A percentile compares a stretch with the other conserved stretches of the same genome.
phyloP scores from a whole-genome alignment of 2,888 invertebrate genomes.

The Tryphoninae sp. region DNA sequence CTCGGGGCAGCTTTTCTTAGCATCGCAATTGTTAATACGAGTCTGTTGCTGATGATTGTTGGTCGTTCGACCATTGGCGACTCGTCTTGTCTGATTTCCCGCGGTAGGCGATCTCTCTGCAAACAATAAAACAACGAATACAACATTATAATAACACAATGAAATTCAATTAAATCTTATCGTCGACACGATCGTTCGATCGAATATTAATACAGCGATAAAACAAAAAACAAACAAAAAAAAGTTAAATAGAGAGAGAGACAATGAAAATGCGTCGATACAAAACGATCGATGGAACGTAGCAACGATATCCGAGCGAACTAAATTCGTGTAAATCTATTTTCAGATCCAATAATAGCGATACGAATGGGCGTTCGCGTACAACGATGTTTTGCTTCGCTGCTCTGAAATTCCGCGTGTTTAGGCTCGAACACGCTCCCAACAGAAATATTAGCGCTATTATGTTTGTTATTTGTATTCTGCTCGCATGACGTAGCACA shows the following conservation, averaged over 20 bases:
- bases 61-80: slow-evolving; percentile 73
- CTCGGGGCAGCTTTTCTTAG: slow-evolving; percentile 75
- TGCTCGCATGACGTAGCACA: slow-evolving; percentile 23
- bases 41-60: slow-evolving; percentile 65
- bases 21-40: slow-evolving; percentile 75
- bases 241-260: background rate
- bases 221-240: background rate
- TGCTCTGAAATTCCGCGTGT: slow-evolving; percentile 24
- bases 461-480: slow-evolving; percentile 43
- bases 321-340: background rate
- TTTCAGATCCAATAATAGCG: background rate
- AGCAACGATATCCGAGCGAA: background rate
- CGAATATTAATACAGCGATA: background rate
- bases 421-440: background rate
- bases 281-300: background rate
- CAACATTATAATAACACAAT: background rate
- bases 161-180: background rate
- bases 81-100: slow-evolving; percentile 74
- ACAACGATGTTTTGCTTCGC: slow-evolving; percentile 23
- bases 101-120: slow-evolving; percentile 77
- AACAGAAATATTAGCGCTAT: slow-evolving; percentile 28
- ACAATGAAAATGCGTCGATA: background rate
- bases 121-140: slow-evolving; percentile 3
- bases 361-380: background rate
- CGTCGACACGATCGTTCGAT: too few relatives aligned